Conservation (phyloP, 2,888 invertebrate genomes). For the Mesoligia furuncula region DNA sequence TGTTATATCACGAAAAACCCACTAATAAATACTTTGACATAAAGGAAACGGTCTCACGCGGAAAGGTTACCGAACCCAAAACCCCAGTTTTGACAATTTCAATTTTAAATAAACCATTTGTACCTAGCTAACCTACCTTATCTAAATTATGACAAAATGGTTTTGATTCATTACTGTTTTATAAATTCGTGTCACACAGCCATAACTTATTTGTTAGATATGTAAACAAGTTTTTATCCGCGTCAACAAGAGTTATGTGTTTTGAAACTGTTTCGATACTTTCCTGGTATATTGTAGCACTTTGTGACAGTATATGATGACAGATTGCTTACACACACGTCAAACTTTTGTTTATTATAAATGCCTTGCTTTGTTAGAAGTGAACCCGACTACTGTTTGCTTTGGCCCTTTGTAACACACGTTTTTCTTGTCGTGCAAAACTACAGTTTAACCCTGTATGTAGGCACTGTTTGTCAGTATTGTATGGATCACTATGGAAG, state of each 20-base stretch:
- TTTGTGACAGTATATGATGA: conserved; percentile 44
- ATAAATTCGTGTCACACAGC: conserved; percentile 33
- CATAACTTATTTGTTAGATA: conserved; percentile 51
- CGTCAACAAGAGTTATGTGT: conserved; percentile 57
- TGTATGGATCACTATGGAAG: too few species aligned
- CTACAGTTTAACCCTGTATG: not conserved
- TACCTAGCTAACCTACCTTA: not conserved
- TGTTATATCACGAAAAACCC: too few species aligned
- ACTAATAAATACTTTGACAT: too few species aligned
- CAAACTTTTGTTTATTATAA: conserved; percentile 14
- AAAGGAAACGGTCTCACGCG: too few species aligned
- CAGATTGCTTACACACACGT: conserved; percentile 32
- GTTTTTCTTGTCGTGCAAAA: not conserved
- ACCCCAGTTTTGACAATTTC: not conserved
- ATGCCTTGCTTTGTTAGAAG: not conserved
- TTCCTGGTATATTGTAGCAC: conserved; percentile 43
- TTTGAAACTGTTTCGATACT: conserved; percentile 46
- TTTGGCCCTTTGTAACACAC: not conserved
- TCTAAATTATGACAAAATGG: conserved; percentile 14
- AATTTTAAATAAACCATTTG: not conserved
- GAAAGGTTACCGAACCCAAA: too few species aligned
- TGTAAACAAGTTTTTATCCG: conserved; percentile 57
- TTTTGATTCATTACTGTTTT: conserved; percentile 44
- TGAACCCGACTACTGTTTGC: not conserved
- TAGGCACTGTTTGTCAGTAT: not conserved